Evolutionary conservation across 2,888 invertebrate genomes (phyloP), one percentile per base, ranked within the genome.

Genomic region (Masnerella sp.): DNA sequence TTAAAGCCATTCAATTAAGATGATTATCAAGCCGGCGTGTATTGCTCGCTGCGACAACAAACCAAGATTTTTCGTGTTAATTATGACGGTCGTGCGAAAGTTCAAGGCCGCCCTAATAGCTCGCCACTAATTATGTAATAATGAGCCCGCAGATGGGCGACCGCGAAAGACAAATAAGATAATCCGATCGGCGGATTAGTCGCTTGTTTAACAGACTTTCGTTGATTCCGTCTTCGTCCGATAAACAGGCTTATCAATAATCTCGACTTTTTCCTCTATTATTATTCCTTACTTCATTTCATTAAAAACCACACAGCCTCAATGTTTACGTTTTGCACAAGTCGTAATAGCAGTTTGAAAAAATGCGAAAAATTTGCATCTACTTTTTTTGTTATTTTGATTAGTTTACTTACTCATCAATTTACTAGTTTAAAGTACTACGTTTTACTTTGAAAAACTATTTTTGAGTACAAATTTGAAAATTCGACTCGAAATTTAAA

Each of bases 41-140:
- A 14, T 7, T 5, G 15, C 1, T 34, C 34, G 9, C 14, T 17
- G 11, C 8, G 32, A 11, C 51, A 51, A 15, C 22, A 11, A 5
- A 17, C 32, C 4, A 32, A 18, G 20, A 22, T 36, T 40, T 61
- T 61, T 61, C 28, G 32, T 40, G 4, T 40, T 20, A 38, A 49
- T 61, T 61, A 61, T 32, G 61, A 61, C 22, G 30, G 20, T 17
- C 8, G 22, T 49, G 28, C 49, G 40, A 61, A 32, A 61, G 61
- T 61, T 61, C 61, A 61, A 61, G 61, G 61, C 28, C 17, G 17
- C 2, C 14, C 38, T 40, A 40, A 49, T 32, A 32, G 36, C 49
- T 28, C 49, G 12, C 18, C n/a, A 20, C 14, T 49, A 49, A 49
- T 49, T 49, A 49, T 40, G 49, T n/a, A 38, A 49, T 32, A 49